Base-by-base conservation (phyloP, 2,888 invertebrate species). In the Tinea trinotella region DNA sequence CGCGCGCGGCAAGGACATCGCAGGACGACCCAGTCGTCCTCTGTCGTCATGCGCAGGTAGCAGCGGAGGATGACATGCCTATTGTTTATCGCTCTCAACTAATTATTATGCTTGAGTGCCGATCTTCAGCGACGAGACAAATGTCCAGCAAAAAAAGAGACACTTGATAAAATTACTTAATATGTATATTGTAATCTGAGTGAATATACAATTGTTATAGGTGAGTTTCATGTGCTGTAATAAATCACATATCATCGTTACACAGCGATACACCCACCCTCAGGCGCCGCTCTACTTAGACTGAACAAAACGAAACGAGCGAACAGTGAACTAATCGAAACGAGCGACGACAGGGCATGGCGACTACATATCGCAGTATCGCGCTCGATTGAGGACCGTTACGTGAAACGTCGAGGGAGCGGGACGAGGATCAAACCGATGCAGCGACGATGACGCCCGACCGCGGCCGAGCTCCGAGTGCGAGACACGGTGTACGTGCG, bases 351-450 rank as follows among this genome's bases (percentile, higher is more conserved):
- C 68, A 70, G 68, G 67, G 64, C 65, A 70, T 67, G 70, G 71
- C 54, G 50, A 48, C 44, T 69, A 72, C 69, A 55, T 56, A 55
- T 76, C 71, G 74, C 81, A 76, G 80, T 78, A 83, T 76, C 76
- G 82, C 84, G 84, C 85, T 84, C 83, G 82, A 83, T 85, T 84
- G 81, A 80, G 75, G 79, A 86, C 84, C 85, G 85, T 85, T 85
- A 84, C 84, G 82, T 83, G 82, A 83, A 76, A 84, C 83, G 79
- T 78, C 73, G 69, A 76, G 80, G 74, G 20, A 35, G 49, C 35
- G 52, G 71, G 74, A 80, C 74, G 80, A 77, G 78, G 81, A 73
- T 73, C 67, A 74, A 68, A 72, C 72, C 74, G 71, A 74, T 73
- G 76, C 66, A 69, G 71, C 72, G 78, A 75, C 82, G 81, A 76